Evolutionary conservation across 2,113 vertebrate genomes (phyloP).

Genomic region (Gnathonemus longibarbis): DNA sequence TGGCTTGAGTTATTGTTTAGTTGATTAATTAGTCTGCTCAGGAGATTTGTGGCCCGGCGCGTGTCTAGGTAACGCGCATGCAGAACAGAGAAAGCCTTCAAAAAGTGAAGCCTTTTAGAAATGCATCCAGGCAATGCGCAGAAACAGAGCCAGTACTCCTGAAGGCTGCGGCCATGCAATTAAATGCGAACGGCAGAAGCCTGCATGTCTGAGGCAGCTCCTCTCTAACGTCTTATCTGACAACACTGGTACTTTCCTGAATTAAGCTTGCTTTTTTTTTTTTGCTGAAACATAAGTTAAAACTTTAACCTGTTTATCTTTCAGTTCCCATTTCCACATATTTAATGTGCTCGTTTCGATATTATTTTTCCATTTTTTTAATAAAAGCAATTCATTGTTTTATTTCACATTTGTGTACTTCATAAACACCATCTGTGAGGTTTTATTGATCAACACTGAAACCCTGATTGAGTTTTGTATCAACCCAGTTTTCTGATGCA

Average conservation of each 20-base stretch:
- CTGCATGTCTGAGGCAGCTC: neutral
- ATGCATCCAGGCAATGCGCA: neutral
- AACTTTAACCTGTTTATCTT: neutral
- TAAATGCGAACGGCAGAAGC: neutral
- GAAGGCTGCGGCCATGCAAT: neutral
- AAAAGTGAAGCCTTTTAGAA: neutral
- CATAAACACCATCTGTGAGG: neutral
- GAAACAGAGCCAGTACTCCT: neutral
- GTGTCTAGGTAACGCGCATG: neutral
- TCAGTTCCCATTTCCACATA: neutral
- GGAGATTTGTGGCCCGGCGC: neutral
- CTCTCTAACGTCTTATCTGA: neutral
- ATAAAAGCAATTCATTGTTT: neutral
- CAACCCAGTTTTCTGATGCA: neutral
- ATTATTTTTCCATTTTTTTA: neutral
- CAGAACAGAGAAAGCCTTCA: neutral
- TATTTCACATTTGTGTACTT: neutral
- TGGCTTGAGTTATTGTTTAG: constrained; percentile 9
- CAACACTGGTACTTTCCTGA: neutral
- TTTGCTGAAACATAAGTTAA: neutral
- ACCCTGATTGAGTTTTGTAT: neutral
- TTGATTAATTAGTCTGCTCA: constrained; percentile 15
- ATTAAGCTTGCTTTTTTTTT: neutral
- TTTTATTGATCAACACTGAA: neutral
- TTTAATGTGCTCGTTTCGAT: neutral